phyloP scores from a whole-genome alignment of 2,888 invertebrate species.

The Dasysyrphus albostriatus region DNA sequence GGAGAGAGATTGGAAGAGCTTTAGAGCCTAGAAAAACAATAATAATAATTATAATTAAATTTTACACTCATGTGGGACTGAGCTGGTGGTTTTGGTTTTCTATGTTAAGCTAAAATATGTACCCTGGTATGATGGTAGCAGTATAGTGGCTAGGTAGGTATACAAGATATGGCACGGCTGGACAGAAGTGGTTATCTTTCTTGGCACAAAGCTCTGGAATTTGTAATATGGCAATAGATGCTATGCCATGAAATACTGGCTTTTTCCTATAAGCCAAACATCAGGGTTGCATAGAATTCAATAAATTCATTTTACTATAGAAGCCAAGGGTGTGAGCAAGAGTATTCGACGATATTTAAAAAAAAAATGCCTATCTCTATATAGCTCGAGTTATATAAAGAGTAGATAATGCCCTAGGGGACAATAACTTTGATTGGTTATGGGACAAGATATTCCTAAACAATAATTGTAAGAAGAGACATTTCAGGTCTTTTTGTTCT shows the following conservation, averaged over 20 bases:
- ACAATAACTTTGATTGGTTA: constrained; percentile 72
- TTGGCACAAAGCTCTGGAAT: constrained; percentile 67
- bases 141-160: too few relatives aligned
- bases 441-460: constrained; percentile 49
- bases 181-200: constrained; percentile 41
- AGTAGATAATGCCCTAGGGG: constrained; percentile 46
- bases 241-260: constrained; percentile 60
- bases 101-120: not conserved
- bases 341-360: constrained; percentile 14
- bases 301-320: constrained; percentile 35
- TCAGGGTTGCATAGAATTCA: constrained; percentile 35
- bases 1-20: not conserved
- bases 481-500: constrained; percentile 24
- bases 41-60: constrained; percentile 75
- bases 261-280: not conserved
- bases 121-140: not conserved
- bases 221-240: constrained; percentile 63
- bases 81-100: constrained; percentile 19
- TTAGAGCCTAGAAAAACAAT: constrained; percentile 63
- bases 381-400: not conserved
- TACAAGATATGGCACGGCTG: constrained; percentile 10
- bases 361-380: constrained; percentile 18
- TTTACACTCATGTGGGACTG: constrained; percentile 54
- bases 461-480: constrained; percentile 38
- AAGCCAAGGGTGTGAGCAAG: not conserved